phyloP scores from a whole-genome alignment of 2,113 vertebrate species.

The Rhabdornis inornatus region DNA sequence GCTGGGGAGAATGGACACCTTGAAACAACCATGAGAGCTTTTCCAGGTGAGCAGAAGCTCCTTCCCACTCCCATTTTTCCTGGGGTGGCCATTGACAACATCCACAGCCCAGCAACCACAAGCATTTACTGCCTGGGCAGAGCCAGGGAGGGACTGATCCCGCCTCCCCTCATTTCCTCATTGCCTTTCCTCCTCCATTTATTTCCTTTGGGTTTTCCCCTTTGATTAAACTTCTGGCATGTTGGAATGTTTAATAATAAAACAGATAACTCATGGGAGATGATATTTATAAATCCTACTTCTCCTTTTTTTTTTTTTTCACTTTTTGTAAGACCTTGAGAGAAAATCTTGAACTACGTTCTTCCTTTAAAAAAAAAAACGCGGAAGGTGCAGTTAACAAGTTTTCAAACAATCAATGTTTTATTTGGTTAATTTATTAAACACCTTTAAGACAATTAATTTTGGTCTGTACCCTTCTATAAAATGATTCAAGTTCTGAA shows the following conservation, averaged over 20 bases:
- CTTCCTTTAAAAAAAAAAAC: background rate
- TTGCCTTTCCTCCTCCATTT: slow-evolving; percentile 7
- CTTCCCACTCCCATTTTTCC: background rate
- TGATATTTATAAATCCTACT: slow-evolving; percentile 35
- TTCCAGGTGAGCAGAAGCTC: background rate
- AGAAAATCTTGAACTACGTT: background rate
- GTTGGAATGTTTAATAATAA: slow-evolving; percentile 44
- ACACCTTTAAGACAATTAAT: slow-evolving; percentile 75
- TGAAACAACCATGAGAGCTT: background rate
- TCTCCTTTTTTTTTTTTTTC: background rate
- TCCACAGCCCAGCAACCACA: rapidly evolving
- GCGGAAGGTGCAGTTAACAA: background rate
- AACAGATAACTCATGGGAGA: slow-evolving; percentile 45
- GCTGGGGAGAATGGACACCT: background rate
- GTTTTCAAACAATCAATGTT: slow-evolving; percentile 69
- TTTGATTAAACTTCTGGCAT: slow-evolving; percentile 53
- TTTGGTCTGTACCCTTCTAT: slow-evolving; percentile 78
- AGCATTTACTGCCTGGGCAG: background rate
- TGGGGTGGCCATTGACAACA: background rate
- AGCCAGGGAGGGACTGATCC: background rate
- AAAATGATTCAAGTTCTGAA: slow-evolving; percentile 83
- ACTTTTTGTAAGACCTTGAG: background rate
- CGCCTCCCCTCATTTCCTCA: background rate
- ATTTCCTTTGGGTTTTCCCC: slow-evolving; percentile 58
- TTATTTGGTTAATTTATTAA: slow-evolving; percentile 79